phyloP scores from a whole-genome alignment of 2,113 vertebrate genomes.

The Myiagra hebetior region DNA sequence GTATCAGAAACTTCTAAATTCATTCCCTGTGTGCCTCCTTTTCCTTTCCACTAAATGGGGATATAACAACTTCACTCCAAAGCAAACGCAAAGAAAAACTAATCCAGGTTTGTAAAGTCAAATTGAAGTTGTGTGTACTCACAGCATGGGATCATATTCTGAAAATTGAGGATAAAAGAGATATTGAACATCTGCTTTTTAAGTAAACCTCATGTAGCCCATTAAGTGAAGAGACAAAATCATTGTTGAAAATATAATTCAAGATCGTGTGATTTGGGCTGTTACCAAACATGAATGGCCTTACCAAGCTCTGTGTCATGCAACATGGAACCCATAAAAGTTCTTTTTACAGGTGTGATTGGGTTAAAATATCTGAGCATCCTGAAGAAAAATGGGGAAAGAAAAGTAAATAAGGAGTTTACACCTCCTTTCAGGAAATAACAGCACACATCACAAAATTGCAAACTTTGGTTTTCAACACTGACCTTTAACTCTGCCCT shows the following conservation, averaged over 20 bases:
- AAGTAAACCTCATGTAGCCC: background rate
- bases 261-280: fast-evolving
- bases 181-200: background rate
- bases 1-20: background rate
- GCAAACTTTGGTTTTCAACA: background rate
- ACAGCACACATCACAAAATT: background rate
- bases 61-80: background rate
- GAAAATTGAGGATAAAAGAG: background rate
- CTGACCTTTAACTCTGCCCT: background rate
- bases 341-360: background rate
- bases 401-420: background rate
- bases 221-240: background rate
- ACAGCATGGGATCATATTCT: background rate
- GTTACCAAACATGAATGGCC: background rate
- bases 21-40: background rate
- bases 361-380: background rate
- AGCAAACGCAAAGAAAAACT: background rate
- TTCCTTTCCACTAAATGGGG: background rate
- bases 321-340: background rate
- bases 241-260: background rate
- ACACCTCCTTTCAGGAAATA: background rate
- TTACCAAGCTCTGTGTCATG: background rate
- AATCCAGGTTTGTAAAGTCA: slow-evolving; percentile 5
- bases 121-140: background rate
- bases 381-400: background rate